Conservation (phyloP, 2,888 invertebrate species). For the Amitus sp. region DNA sequence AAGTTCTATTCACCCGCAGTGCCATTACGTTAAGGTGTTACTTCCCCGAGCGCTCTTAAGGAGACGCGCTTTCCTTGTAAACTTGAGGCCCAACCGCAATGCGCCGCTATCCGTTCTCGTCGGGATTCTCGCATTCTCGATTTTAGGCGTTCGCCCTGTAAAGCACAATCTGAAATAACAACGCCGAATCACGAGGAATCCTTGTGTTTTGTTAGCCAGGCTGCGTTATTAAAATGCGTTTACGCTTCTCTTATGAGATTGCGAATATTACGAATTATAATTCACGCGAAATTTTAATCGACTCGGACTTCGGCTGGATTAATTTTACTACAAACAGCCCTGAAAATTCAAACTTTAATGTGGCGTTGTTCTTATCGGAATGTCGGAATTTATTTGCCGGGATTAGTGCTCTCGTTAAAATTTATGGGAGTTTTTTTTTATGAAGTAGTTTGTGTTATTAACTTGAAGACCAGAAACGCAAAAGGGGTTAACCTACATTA, state of each 20-base stretch:
- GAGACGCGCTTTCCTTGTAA: conserved; percentile 12
- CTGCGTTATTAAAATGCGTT: conserved; percentile 26
- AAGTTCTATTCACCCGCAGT: conserved; percentile 33
- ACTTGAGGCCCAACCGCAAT: conserved; percentile 31
- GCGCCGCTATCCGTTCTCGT: conserved; percentile 23
- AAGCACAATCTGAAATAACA: conserved; percentile 35
- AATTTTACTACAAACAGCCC: too few relatives aligned
- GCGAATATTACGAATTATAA: conserved; percentile 36
- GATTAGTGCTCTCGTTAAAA: too few relatives aligned
- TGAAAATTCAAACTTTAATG: too few relatives aligned
- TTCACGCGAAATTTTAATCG: too few relatives aligned
- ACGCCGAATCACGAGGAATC: conserved; percentile 27
- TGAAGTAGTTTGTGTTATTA: too few relatives aligned
- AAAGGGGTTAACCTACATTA: too few relatives aligned
- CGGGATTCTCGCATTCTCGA: conserved; percentile 15
- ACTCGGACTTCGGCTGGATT: too few relatives aligned
- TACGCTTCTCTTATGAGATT: conserved; percentile 33
- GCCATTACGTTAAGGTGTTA: conserved; percentile 30
- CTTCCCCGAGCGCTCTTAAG: conserved; percentile 18
- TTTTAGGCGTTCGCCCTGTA: conserved; percentile 24
- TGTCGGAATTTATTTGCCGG: too few relatives aligned
- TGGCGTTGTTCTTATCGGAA: too few relatives aligned
- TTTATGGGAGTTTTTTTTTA: too few relatives aligned
- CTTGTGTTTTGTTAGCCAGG: conserved; percentile 33
- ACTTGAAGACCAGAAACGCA: too few relatives aligned